phyloP scores from a whole-genome alignment of 2,797 vertebrate species.

The Gallinago stenura region DNA sequence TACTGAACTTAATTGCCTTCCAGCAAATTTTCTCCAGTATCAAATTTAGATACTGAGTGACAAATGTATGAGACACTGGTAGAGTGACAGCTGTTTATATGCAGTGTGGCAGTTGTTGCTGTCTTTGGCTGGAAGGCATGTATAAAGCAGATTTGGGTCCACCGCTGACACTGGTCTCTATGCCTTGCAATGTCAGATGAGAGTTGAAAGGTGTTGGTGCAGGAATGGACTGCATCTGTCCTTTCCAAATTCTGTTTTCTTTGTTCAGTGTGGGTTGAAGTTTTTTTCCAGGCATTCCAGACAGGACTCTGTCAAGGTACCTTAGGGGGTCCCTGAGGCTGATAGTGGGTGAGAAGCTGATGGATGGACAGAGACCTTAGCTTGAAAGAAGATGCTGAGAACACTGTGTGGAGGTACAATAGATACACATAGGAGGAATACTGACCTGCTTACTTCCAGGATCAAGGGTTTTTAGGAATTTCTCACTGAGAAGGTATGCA shows the following conservation, averaged over 20 bases:
- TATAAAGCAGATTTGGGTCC: background rate
- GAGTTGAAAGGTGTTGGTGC: accelerated
- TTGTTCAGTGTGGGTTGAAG: background rate
- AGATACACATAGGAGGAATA: background rate
- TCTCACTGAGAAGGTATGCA: background rate
- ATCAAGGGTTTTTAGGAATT: background rate
- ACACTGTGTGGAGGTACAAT: background rate
- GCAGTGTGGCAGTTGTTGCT: background rate
- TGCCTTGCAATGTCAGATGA: background rate
- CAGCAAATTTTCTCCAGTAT: background rate
- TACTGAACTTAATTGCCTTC: background rate
- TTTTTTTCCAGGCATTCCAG: background rate
- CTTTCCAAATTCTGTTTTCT: background rate
- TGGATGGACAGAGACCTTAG: background rate
- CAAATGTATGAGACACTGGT: background rate
- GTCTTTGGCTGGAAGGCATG: background rate
- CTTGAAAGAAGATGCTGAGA: background rate
- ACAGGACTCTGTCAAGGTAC: background rate
- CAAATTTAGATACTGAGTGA: background rate
- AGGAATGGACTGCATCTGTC: background rate
- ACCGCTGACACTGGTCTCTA: background rate
- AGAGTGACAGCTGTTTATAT: background rate
- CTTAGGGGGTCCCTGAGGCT: background rate
- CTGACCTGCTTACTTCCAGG: background rate
- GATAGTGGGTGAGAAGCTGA: background rate